Conservation (phyloP, 2,888 invertebrate species). For the Nymphalis urticae region DNA sequence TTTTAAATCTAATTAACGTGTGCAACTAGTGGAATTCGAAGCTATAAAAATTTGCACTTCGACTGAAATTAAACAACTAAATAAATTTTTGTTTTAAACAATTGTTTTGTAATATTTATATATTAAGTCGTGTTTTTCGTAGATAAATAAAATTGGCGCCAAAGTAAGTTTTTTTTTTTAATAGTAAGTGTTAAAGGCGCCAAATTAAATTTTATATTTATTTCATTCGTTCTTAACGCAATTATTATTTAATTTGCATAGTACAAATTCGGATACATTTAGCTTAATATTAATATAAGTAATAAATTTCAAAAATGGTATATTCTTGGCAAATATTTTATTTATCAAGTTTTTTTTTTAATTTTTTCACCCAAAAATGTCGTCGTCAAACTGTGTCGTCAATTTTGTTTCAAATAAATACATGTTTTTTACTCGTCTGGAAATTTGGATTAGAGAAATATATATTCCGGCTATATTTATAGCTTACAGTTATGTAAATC, state of each 20-base stretch:
- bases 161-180: neutral
- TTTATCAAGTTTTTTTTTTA: neutral
- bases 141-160: slow-evolving; percentile 6
- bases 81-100: neutral
- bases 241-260: slow-evolving; percentile 36
- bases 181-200: neutral
- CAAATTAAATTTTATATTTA: neutral
- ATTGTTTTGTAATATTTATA: neutral
- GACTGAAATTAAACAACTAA: slow-evolving; percentile 8
- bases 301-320: neutral
- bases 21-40: neutral
- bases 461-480: too few relatives aligned
- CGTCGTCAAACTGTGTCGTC: too few relatives aligned
- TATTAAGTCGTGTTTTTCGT: neutral
- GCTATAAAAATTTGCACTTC: neutral
- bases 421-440: too few relatives aligned
- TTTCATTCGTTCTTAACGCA: neutral
- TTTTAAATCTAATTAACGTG: neutral
- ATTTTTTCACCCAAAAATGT: too few relatives aligned
- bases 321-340: neutral
- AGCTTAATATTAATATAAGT: slow-evolving; percentile 18
- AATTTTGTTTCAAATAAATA: neutral
- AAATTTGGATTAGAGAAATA: too few relatives aligned
- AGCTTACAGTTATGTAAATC: too few relatives aligned
- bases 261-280: slow-evolving; percentile 40